Conservation (phyloP, 2,113 vertebrate genomes). For the Cynoglossus semilaevis region DNA sequence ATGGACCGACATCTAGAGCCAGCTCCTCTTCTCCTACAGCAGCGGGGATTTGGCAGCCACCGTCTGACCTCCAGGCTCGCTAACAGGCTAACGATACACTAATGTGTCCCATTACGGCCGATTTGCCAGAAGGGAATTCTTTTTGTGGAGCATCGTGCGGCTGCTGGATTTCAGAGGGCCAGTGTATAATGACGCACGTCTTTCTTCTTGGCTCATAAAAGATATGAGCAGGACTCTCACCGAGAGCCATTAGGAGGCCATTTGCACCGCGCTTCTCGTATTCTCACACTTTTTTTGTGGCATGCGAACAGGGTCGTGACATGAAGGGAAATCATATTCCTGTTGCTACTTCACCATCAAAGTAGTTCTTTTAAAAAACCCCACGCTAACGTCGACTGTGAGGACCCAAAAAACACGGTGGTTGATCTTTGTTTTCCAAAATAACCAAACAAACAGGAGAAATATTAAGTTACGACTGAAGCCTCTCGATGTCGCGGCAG, state of each 20-base stretch:
- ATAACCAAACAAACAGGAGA: conserved; percentile 23
- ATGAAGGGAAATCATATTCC: conserved; percentile 54
- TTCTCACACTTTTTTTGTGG: conserved; percentile 64
- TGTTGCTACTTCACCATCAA: conserved; percentile 34
- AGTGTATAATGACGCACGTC: conserved; percentile 71
- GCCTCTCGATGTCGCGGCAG: too few relatives aligned
- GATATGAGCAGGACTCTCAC: conserved; percentile 72
- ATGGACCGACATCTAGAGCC: conserved; percentile 53
- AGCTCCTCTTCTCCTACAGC: conserved; percentile 48
- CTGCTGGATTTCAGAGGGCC: conserved; percentile 70
- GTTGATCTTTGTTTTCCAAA: conserved; percentile 31
- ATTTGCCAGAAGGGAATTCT: conserved; percentile 76
- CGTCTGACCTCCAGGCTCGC: conserved; percentile 73
- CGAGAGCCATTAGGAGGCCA: conserved; percentile 78
- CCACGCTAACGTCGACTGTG: too few relatives aligned
- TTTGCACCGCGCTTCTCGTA: conserved; percentile 70
- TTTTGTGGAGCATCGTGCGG: conserved; percentile 74
- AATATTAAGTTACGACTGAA: too few relatives aligned
- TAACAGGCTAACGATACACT: conserved; percentile 75
- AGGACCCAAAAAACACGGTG: too few relatives aligned
- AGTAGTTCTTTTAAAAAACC: conserved; percentile 21
- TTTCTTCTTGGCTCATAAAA: conserved; percentile 76
- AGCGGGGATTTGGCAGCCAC: conserved; percentile 61
- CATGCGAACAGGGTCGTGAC: conserved; percentile 67
- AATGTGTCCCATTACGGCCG: conserved; percentile 79